Evolutionary conservation across 2,888 invertebrate species (phyloP), one percentile per base, ranked within the genome.

Genomic region (Drosophila cracens): DNA sequence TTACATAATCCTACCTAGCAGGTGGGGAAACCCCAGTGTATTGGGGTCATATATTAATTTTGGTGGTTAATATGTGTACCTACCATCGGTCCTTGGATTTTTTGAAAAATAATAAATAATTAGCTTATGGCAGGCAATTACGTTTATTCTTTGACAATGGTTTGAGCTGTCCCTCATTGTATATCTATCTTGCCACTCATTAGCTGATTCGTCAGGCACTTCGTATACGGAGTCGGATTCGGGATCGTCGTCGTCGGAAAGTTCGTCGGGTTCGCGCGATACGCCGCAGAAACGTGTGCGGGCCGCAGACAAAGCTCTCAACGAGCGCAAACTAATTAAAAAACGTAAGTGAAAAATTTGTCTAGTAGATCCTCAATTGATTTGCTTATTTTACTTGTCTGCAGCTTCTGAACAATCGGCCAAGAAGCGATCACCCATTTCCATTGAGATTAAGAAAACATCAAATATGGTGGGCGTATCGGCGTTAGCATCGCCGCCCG

Each of bases 351-450:
- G 0, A 2, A 18, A 11, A 11, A n/a, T 25, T 1, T 49, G 2
- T 25, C 5, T 4, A 18, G 13, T 29, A 13, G 18, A 27, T 13
- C 7, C 0, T 4, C 16, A n/a, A 27, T 13, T 10, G 0, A 5
- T n/a, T 54, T 18, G 2, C 1, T 34, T 46, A 7, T 18, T 68
- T 33, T 7, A 21, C 46, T 43, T 4, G 29, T 18, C 6, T 18
- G 18, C 64, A 79, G 71, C 82, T 65, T 89, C 84, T 77, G 93
- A 93, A 79, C 82, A 93, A 83, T 70, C 90, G 59, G 76, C 88
- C 4, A 93, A 93, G 72, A 93, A 93, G 75, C 91, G 93, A 70
- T 92, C 93, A 65, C 93, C 93, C 31, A 92, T 92, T 75, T 91
- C 93, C 53, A 93, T 93, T 81, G 93, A 93, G 83, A 89, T 93